Conservation (phyloP, 2,113 vertebrate genomes). For the Alethe castanea region DNA sequence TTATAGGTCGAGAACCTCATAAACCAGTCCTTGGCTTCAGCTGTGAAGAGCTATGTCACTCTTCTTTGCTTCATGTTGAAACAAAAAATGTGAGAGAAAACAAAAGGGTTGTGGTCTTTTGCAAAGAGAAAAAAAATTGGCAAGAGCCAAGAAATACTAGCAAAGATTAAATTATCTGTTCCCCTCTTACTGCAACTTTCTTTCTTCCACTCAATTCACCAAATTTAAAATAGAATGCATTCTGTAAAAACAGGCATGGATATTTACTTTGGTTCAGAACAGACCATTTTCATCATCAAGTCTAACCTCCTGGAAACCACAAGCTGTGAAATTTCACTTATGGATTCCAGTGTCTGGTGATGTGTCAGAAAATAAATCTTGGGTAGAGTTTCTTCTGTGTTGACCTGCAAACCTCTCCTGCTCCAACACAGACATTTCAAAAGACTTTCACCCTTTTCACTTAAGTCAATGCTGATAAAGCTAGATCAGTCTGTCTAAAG, state of each 20-base stretch:
- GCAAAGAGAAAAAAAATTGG: not conserved
- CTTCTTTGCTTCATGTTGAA: not conserved
- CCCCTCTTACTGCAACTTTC: not conserved
- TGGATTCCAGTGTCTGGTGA: not conserved
- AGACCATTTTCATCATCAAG: not conserved
- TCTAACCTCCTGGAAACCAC: not conserved
- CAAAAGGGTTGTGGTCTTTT: not conserved
- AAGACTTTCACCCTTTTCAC: not conserved
- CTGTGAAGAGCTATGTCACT: not conserved
- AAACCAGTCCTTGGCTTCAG: not conserved
- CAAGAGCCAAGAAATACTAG: not conserved
- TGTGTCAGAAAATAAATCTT: not conserved
- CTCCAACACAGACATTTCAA: not conserved
- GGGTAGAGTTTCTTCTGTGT: not conserved
- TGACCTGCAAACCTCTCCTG: not conserved
- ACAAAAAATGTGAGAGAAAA: not conserved
- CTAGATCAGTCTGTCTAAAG: conserved; percentile 3
- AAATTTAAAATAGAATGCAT: not conserved
- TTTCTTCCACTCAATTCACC: not conserved
- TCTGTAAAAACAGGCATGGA: not conserved
- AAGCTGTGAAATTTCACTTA: not conserved
- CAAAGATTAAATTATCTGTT: not conserved
- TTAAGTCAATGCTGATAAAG: conserved; percentile 14
- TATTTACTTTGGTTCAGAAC: not conserved
- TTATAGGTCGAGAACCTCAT: not conserved